phyloP scores from a whole-genome alignment of 2,113 vertebrate species.

The Corythornis cristatus region DNA sequence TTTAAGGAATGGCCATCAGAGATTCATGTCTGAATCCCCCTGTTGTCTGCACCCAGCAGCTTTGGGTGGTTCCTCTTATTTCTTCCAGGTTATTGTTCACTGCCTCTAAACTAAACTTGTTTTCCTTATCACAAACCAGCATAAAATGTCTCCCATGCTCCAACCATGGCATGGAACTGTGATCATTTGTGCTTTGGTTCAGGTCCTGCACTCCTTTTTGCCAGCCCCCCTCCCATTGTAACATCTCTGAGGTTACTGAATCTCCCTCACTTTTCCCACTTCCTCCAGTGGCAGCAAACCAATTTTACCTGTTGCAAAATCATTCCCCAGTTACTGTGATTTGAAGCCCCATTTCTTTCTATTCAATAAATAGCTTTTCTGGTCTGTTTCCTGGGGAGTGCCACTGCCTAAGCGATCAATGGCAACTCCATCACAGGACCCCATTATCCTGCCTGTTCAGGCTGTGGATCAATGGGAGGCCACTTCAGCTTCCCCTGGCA shows the following conservation, averaged over 20 bases:
- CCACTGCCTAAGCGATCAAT: not conserved
- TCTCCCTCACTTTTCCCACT: not conserved
- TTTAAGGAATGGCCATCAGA: not conserved
- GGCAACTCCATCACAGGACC: not conserved
- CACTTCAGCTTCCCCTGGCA: rapidly evolving
- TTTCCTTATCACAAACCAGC: not conserved
- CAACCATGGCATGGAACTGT: not conserved
- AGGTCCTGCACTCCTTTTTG: not conserved
- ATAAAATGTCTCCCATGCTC: not conserved
- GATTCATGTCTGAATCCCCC: rapidly evolving
- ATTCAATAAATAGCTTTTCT: not conserved
- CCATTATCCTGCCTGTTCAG: not conserved
- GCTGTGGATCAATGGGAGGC: not conserved
- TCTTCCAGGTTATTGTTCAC: not conserved
- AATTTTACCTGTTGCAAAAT: not conserved
- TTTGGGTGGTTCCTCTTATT: not conserved
- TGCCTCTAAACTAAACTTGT: not conserved
- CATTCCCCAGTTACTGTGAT: not conserved
- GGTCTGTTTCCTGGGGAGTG: not conserved
- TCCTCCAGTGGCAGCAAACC: not conserved
- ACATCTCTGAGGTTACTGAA: not conserved
- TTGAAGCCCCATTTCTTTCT: not conserved
- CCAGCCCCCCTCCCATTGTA: not conserved
- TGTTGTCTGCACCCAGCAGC: not conserved
- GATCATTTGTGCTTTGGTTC: not conserved